Base-by-base conservation (phyloP, 1,140 invertebrate genomes). In the Xylocopa sonorina region DNA sequence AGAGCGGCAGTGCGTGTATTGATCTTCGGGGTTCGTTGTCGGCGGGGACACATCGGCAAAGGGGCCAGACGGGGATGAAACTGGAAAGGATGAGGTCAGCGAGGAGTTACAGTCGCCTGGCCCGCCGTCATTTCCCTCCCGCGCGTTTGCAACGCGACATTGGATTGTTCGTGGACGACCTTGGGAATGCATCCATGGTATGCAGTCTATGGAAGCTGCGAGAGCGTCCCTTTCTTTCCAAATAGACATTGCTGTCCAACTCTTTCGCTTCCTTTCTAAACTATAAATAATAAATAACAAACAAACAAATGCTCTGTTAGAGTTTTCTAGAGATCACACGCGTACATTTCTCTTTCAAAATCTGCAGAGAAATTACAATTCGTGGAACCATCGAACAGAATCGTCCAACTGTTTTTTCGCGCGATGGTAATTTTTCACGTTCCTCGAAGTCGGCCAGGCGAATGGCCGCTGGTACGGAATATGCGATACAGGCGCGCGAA, bases 1-100 rank as follows among this genome's bases (percentile, higher is more conserved):
- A 81, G 82, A 68, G 46, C 60, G 27, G 71, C n/a, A 57, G 80
- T 80, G 81, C 83, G 85, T 87, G 79, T 88, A 88, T 88, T 88
- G 87, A 88, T 88, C 87, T 83, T 82, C 69, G 64, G 29, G 73
- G 21, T 55, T 27, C 21, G 62, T 24, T 14, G 29, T 46, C 7
- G 53, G 41, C 3, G n/a, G n/a, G 64, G 67, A 58, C 51, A 53
- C 51, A 60, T 62, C 34, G 78, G 64, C 38, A 63, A 80, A 78
- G 53, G 78, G 55, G 62, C 41, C 67, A 69, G 24, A 43, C 51
- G 32, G 48, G 34, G 24, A 55, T 16, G 83, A 81, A 69, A 55
- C 53, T 57, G n/a, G 62, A 81, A 43, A 71, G 76, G 68, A 71
- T 55, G 53, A 77, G 74, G 74, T 81, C 75, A 78, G 72, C 62